phyloP scores from a whole-genome alignment of 2,888 invertebrate species.

The Halictus ligatus region DNA sequence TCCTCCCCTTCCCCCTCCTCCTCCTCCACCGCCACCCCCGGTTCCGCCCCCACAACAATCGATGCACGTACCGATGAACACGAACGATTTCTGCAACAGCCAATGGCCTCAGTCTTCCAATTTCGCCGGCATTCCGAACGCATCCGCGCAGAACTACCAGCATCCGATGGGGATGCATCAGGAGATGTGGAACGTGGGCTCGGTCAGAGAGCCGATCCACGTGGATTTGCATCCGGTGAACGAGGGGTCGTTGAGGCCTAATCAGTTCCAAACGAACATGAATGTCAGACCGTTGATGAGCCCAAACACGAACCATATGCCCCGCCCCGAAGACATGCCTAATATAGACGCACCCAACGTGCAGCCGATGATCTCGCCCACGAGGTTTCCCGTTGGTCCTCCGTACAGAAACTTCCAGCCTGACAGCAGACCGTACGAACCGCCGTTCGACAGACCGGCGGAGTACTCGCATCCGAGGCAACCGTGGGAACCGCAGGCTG shows the following conservation, averaged over 20 bases:
- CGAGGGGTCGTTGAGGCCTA: slow-evolving; percentile 57
- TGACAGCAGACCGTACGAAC: slow-evolving; percentile 51
- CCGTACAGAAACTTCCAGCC: slow-evolving; percentile 57
- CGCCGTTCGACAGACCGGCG: slow-evolving; percentile 65
- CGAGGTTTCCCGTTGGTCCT: slow-evolving; percentile 51
- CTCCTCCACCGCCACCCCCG: slow-evolving; percentile 10
- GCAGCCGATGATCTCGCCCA: slow-evolving; percentile 57
- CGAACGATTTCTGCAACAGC: slow-evolving; percentile 48
- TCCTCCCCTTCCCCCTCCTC: background rate
- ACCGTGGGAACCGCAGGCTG: slow-evolving; percentile 61
- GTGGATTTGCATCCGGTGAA: slow-evolving; percentile 65
- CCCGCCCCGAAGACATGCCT: slow-evolving; percentile 48
- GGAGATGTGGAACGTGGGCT: slow-evolving; percentile 68
- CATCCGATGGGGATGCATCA: slow-evolving; percentile 61
- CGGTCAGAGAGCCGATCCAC: slow-evolving; percentile 29
- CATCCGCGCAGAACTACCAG: slow-evolving; percentile 57
- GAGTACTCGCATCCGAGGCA: slow-evolving; percentile 70
- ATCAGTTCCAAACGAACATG: slow-evolving; percentile 48
- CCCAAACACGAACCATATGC: slow-evolving; percentile 47
- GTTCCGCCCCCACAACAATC: background rate
- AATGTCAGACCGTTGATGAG: slow-evolving; percentile 65
- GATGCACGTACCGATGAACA: slow-evolving; percentile 30
- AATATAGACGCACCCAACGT: slow-evolving; percentile 26
- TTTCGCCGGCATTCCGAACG: slow-evolving; percentile 43
- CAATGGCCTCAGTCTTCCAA: slow-evolving; percentile 54